Evolutionary conservation across 2,113 vertebrate genomes (phyloP), one percentile per base, ranked within the genome.

Genomic region (Clarias gariepinus): DNA sequence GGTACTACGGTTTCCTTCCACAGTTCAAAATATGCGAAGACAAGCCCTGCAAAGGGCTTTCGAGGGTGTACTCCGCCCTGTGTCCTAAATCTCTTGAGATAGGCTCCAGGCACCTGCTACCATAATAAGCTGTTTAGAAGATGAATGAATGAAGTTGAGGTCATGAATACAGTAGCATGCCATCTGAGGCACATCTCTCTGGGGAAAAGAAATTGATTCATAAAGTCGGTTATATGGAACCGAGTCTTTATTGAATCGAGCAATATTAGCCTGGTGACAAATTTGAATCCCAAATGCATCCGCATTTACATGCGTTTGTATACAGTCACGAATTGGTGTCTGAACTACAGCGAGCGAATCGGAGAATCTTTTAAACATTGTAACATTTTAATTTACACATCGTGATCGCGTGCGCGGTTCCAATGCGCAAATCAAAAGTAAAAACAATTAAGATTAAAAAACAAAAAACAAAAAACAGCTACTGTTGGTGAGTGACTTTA

Each of bases 221-320:
- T 2, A 60, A 23, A 12, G 25, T 58, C 53, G 18, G 8, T 41
- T 23, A n/a, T 15, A 66, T 47, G 28, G 81, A 82, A 68, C 25
- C 81, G 81, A 82, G 15, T 82, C 81, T 66, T 28, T 53, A 10
- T 16, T 10, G 57, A 81, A 60, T 81, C 28, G 21, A 81, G 55
- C 16, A 19, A 23, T 61, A 81, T 23, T 55, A 52, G 11, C n/a
- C 41, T 13, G 21, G 23, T n/a, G 73, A 76, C 52, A 16, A 55
- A 28, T n/a, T 28, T 28, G 8, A 77, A 55, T 77, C 41, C 36
- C 0, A 12, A 12, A 13, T 74, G 5, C 16, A 55, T 55, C 74
- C 25, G 73, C 9, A 16, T 77, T 81, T 33, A 30, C 10, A 25
- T 25, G 13, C 25, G 7, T 60, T 63, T 0, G 21, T 47, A 47